Conservation (phyloP, 2,888 invertebrate species). For the Nyleta sp. region DNA sequence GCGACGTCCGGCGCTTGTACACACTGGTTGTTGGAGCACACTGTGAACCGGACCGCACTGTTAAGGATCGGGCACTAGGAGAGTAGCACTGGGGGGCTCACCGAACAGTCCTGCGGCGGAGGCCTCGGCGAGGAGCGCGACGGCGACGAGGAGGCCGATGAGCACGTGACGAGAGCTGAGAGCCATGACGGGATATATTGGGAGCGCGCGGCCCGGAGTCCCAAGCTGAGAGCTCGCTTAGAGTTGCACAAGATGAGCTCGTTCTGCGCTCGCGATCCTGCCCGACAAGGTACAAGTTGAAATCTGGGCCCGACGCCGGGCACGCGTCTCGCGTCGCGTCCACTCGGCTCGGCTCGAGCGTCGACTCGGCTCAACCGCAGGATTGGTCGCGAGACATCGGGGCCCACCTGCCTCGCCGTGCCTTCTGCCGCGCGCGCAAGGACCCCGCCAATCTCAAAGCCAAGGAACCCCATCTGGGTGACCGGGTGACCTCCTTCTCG, state of each 20-base stretch:
- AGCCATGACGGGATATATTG: constrained; percentile 68
- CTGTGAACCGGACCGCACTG: too few species aligned
- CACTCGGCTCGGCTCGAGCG: constrained; percentile 61
- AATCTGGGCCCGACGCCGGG: constrained; percentile 78
- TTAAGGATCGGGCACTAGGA: too few species aligned
- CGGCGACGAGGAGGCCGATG: constrained; percentile 73
- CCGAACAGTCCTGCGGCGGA: constrained; percentile 79
- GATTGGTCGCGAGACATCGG: constrained; percentile 74
- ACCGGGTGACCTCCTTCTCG: constrained; percentile 80
- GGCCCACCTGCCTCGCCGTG: constrained; percentile 54
- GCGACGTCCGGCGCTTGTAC: too few species aligned
- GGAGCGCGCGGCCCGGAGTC: constrained; percentile 41
- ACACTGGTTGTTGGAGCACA: too few species aligned
- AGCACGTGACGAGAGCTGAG: constrained; percentile 64
- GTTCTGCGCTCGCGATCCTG: constrained; percentile 72
- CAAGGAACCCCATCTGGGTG: constrained; percentile 81
- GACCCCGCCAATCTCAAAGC: constrained; percentile 66
- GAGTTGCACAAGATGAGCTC: too few species aligned
- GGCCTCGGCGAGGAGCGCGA: constrained; percentile 71
- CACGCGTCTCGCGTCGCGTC: constrained; percentile 71
- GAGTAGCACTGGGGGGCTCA: constrained; percentile 69
- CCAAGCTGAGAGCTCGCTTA: constrained; percentile 13
- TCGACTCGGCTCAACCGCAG: constrained; percentile 71
- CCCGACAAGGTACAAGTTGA: constrained; percentile 79
- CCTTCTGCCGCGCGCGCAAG: constrained; percentile 43